phyloP scores from a whole-genome alignment of 2,888 invertebrate genomes.

The Sarcophaga rosellei region DNA sequence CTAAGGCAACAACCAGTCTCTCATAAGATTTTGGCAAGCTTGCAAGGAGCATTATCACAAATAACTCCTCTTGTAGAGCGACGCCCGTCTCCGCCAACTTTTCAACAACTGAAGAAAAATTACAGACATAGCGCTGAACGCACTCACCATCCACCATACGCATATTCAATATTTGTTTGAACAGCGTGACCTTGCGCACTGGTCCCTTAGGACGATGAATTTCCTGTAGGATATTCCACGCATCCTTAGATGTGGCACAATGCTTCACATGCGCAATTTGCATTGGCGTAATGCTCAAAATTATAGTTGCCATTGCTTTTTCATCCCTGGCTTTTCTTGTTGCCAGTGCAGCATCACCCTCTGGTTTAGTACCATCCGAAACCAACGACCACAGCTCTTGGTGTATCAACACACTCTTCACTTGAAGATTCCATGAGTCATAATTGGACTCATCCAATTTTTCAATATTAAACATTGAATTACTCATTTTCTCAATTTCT shows the following conservation, averaged over 20 bases:
- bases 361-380: not conserved
- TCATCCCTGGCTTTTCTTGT: conserved; percentile 52
- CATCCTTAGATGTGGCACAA: conserved; percentile 39
- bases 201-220: not conserved
- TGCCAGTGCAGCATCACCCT: not conserved
- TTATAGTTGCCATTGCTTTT: conserved; percentile 64
- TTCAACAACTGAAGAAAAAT: conserved; percentile 12
- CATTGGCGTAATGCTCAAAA: conserved; percentile 62
- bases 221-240: not conserved
- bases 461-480: conserved; percentile 8
- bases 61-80: conserved; percentile 10
- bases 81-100: conserved; percentile 25
- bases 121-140: conserved; percentile 29
- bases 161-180: conserved; percentile 19
- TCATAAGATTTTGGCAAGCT: conserved; percentile 14
- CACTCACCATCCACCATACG: too few relatives aligned
- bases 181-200: conserved; percentile 15
- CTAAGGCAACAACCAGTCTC: conserved; percentile 32
- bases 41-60: conserved; percentile 33
- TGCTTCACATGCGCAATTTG: conserved; percentile 57
- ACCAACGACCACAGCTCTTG: not conserved
- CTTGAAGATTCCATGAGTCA: not conserved
- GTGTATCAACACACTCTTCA: not conserved
- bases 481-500: not conserved
- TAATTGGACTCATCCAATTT: conserved; percentile 27